These are phyloP conservation scores for Geophilus truncorum DNA, from an alignment of 2,888 invertebrate species.

Conservation along the genomic window DNA sequence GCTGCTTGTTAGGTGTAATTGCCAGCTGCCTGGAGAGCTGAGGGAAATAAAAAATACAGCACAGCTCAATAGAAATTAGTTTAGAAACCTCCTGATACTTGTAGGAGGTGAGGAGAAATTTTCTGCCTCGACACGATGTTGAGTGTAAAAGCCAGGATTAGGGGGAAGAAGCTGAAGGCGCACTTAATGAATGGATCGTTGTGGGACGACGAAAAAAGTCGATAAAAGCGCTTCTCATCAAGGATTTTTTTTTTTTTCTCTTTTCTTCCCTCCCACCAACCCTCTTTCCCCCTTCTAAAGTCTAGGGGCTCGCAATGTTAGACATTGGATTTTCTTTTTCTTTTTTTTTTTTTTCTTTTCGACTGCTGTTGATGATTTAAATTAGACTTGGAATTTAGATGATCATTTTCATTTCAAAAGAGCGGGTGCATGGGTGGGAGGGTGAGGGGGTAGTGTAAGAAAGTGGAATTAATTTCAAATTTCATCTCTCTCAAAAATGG, in stretches of 20 bases:
- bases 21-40: slow-evolving; percentile 27
- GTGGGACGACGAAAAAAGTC: slow-evolving; percentile 27
- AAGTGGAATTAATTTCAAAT: background rate
- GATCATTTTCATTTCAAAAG: slow-evolving; percentile 5
- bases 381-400: slow-evolving; percentile 6
- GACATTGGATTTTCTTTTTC: background rate
- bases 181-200: slow-evolving; percentile 34
- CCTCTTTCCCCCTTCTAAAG: background rate
- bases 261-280: background rate
- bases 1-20: slow-evolving; percentile 25
- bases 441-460: background rate
- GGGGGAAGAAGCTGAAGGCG: slow-evolving; percentile 30
- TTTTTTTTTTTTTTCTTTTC: background rate
- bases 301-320: background rate
- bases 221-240: slow-evolving; percentile 24
- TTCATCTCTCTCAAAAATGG: background rate
- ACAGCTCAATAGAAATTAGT: slow-evolving; percentile 31
- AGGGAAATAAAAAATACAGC: slow-evolving; percentile 31
- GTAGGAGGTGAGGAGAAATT: slow-evolving; percentile 30
- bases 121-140: slow-evolving; percentile 34
- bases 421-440: background rate
- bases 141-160: slow-evolving; percentile 33
- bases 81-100: slow-evolving; percentile 30
- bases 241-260: background rate
- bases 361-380: background rate